Conservation (phyloP, 2,113 vertebrate species). For the Hemibagrus wyckioides region DNA sequence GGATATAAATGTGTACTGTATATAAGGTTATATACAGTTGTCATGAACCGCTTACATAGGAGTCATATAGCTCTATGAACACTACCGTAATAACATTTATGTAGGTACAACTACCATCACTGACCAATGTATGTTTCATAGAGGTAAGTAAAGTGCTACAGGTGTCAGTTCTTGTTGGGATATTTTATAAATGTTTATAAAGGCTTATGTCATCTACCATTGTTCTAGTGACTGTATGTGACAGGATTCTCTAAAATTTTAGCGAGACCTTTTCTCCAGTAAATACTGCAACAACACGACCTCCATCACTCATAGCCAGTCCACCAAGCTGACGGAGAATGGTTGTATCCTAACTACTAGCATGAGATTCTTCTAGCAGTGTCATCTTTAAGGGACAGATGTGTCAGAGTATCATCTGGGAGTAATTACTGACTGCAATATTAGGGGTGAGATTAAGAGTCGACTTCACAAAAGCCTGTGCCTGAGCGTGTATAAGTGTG, state of each 20-base stretch:
- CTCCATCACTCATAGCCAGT: not conserved
- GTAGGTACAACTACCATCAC: too few relatives aligned
- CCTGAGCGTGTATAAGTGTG: constrained; percentile 15
- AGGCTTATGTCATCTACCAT: not conserved
- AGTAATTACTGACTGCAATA: not conserved
- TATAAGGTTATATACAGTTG: not conserved
- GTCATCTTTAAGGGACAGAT: not conserved
- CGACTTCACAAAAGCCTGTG: not conserved
- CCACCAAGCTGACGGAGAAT: not conserved
- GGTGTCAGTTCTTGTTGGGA: not conserved
- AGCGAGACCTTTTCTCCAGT: not conserved
- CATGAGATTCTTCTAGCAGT: not conserved
- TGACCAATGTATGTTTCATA: not conserved
- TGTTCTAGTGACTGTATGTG: not conserved
- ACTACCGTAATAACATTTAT: not conserved
- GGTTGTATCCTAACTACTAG: not conserved
- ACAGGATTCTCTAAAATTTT: too few relatives aligned
- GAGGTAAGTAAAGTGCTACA: not conserved
- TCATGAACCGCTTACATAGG: not conserved
- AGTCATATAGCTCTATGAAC: not conserved
- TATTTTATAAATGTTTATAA: not conserved
- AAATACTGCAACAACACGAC: not conserved
- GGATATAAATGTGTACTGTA: too few relatives aligned
- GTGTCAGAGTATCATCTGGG: constrained; percentile 5
- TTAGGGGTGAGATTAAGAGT: not conserved